Conservation (phyloP, 2,888 invertebrate species). For the Sesamia inferens region DNA sequence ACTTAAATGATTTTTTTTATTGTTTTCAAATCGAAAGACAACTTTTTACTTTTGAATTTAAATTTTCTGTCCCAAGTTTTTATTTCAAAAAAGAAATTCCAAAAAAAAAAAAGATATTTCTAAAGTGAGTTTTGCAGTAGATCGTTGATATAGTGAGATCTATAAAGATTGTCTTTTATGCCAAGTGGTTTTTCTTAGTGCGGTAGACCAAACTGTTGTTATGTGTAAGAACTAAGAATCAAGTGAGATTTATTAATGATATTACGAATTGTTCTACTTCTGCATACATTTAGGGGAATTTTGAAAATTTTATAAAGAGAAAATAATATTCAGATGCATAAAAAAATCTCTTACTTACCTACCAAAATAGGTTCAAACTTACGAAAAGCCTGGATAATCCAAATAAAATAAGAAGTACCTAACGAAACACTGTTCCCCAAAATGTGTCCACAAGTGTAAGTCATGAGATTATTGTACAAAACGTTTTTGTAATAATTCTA, state of each 20-base stretch:
- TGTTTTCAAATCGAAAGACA: constrained; percentile 40
- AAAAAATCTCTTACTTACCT: background rate
- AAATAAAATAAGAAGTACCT: background rate
- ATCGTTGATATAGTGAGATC: constrained; percentile 61
- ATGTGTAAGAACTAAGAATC: constrained; percentile 60
- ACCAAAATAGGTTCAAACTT: background rate
- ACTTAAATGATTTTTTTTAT: constrained; percentile 51
- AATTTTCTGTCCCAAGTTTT: constrained; percentile 13
- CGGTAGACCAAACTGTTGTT: constrained; percentile 75
- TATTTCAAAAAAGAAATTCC: constrained; percentile 3
- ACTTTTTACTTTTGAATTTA: constrained; percentile 23
- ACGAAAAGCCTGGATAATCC: background rate
- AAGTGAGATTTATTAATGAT: constrained; percentile 58
- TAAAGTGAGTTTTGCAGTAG: constrained; percentile 54
- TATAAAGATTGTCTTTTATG: constrained; percentile 63
- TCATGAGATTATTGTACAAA: constrained; percentile 26
- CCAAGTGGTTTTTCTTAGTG: constrained; percentile 73
- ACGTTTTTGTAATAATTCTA: constrained; percentile 57
- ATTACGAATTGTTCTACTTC: constrained; percentile 38
- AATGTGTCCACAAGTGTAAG: constrained; percentile 38
- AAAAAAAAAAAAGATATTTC: constrained; percentile 12
- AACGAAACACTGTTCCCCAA: background rate
- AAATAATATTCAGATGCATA: background rate
- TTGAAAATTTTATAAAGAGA: background rate
- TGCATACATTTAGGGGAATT: constrained; percentile 35